Evolutionary conservation across 2,797 vertebrate species (phyloP).

Genomic region (Phoxinus dragarum): DNA sequence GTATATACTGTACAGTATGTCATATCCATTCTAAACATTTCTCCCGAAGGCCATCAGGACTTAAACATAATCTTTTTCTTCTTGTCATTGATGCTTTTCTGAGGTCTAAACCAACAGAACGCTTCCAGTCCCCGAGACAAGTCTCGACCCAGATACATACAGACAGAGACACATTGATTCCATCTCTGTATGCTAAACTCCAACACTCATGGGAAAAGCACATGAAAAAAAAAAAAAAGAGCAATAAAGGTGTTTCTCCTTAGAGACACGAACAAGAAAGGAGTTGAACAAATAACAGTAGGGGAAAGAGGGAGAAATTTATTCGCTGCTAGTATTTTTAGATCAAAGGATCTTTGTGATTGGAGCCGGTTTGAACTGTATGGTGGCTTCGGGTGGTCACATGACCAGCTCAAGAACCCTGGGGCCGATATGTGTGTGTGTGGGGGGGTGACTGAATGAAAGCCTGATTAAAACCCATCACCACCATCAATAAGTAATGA

Average conservation of each 20-base stretch:
- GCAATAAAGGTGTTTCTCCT: constrained; percentile 43
- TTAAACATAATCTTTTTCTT: constrained; percentile 16
- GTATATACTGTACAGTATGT: background rate
- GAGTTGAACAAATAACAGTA: constrained; percentile 21
- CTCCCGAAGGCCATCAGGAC: background rate
- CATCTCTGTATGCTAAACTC: constrained; percentile 26
- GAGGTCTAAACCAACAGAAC: constrained; percentile 14
- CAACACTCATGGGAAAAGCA: constrained; percentile 14
- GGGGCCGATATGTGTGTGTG: constrained; percentile 1
- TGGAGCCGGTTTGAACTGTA: constrained; percentile 50
- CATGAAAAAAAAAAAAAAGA: constrained; percentile 1
- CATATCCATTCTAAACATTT: background rate
- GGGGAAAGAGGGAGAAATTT: constrained; percentile 23
- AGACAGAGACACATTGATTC: constrained; percentile 36
- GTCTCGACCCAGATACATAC: constrained; percentile 56
- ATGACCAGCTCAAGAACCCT: constrained; percentile 54
- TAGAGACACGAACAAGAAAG: constrained; percentile 7
- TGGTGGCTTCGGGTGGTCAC: constrained; percentile 46
- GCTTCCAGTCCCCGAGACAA: constrained; percentile 35
- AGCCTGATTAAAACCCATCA: constrained; percentile 62
- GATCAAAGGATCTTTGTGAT: constrained; percentile 62
- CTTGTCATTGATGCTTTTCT: constrained; percentile 10
- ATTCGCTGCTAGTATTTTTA: constrained; percentile 60
- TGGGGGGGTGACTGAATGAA: constrained; percentile 49
- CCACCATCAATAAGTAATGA: constrained; percentile 66